These are phyloP conservation scores for Ladona fulva DNA, from an alignment of 1,140 invertebrate genomes.

Conservation along the genomic window DNA sequence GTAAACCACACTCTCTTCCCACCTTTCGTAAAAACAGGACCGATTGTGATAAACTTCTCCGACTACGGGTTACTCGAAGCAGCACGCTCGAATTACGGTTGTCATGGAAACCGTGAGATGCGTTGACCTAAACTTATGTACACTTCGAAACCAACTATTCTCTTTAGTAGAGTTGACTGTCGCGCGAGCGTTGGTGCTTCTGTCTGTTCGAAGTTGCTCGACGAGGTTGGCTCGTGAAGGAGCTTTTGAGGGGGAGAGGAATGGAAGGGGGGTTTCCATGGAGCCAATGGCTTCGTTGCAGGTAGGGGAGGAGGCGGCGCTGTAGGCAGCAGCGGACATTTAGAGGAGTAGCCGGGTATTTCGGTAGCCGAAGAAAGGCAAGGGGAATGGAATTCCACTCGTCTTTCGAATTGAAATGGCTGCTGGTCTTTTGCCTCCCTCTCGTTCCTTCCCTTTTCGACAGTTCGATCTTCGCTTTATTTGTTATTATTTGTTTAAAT, in stretches of 20 bases:
- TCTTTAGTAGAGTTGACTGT: neutral
- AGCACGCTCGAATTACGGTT: neutral
- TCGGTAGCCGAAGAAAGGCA: neutral
- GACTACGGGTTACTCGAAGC: neutral
- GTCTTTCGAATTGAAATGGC: neutral
- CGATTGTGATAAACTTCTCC: neutral
- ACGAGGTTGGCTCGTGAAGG: neutral
- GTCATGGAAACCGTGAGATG: neutral
- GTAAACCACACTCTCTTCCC: neutral
- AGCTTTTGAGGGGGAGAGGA: neutral
- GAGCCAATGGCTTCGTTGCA: neutral
- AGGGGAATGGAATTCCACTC: constrained; percentile 3
- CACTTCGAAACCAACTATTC: neutral
- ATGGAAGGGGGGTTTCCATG: neutral
- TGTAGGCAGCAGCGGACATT: neutral
- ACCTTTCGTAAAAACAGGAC: neutral
- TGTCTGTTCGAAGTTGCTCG: neutral
- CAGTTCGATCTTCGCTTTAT: too few relatives aligned
- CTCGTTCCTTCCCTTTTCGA: too few relatives aligned
- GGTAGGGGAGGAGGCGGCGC: neutral
- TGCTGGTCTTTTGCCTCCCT: neutral
- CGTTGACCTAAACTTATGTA: neutral
- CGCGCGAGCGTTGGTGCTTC: neutral
- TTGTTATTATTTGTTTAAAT: neutral
- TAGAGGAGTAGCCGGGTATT: neutral